Evolutionary conservation across 2,113 vertebrate genomes (phyloP).

Genomic region (Hemichromis elongatus): DNA sequence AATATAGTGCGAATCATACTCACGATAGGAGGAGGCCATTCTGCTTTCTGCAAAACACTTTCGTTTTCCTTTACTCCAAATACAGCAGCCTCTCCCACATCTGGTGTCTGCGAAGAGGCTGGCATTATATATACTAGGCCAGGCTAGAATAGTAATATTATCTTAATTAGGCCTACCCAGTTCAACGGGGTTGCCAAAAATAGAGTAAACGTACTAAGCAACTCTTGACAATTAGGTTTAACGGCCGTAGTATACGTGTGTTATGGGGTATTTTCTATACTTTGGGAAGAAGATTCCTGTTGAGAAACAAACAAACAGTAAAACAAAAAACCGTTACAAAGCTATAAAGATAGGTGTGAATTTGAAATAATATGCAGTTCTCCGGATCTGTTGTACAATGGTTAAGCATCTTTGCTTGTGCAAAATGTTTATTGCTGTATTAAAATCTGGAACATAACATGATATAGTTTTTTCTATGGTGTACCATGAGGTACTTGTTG

Average conservation of each 20-base stretch:
- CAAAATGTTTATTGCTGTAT: not conserved
- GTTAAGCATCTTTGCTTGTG: not conserved
- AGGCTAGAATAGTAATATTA: not conserved
- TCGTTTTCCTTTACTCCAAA: not conserved
- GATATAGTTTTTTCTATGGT: not conserved
- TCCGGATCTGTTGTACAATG: not conserved
- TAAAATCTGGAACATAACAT: not conserved
- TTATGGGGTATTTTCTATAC: not conserved
- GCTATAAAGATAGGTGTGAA: not conserved
- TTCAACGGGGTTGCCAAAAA: not conserved
- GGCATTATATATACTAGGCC: not conserved
- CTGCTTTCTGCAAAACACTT: not conserved
- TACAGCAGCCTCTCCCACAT: not conserved
- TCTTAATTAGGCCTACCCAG: not conserved
- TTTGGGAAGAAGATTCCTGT: not conserved
- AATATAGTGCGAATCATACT: not conserved
- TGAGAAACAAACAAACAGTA: not conserved
- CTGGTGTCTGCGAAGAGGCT: not conserved
- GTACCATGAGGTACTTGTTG: not conserved
- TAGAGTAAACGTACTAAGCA: not conserved
- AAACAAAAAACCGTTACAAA: not conserved
- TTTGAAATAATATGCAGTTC: not conserved
- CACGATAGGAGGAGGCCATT: not conserved
- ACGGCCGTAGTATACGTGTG: not conserved
- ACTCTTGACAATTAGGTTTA: not conserved